Evolutionary conservation across 2,888 invertebrate genomes (phyloP), one percentile per base, ranked within the genome.

Genomic region (Megalurothrips usitatus): DNA sequence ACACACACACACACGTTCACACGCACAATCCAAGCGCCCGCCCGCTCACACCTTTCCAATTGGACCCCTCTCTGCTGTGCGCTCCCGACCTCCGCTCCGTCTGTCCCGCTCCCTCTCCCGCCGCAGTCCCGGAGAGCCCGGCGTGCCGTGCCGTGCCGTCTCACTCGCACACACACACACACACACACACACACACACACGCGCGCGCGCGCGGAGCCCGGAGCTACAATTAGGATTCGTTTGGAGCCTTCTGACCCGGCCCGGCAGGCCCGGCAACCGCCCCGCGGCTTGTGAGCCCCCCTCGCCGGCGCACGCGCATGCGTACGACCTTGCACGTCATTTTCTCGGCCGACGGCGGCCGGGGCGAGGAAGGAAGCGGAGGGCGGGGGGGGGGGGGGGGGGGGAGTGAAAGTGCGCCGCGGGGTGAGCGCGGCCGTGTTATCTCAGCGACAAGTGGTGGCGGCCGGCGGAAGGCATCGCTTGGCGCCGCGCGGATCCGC

Each of bases 291-390:
- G 49, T 49, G 49, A 11, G 6, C 52, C 52, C 14, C 52, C n/a
- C n/a, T n/a, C n/a, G n/a, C n/a, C 58, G 17, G 58, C 19, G 58
- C 58, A 6, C 34, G 34, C 34, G 34, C 34, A 43, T 68, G 68
- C 52, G 68, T 26, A 26, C 26, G 68, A 75, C 68, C 68, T 75
- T 75, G 68, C 68, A 26, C 26, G 68, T 75, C 68, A 75, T 75
- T 75, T 52, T 75, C 68, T 26, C 68, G 68, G 23, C 26, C 68
- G 58, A 58, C 26, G 68, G 68, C 23, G 68, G 23, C 68, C 23
- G 68, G 68, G 9, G 52, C 6, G 52, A n/a, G n/a, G n/a, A n/a
- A n/a, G n/a, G n/a, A n/a, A 11, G 52, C 52, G 49, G 10, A 12
- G 49, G 49, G 49, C 23, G 63, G 23, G n/a, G n/a, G 19, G 63